Evolutionary conservation across 2,888 invertebrate species (phyloP).

Genomic region (Limenitis camilla): DNA sequence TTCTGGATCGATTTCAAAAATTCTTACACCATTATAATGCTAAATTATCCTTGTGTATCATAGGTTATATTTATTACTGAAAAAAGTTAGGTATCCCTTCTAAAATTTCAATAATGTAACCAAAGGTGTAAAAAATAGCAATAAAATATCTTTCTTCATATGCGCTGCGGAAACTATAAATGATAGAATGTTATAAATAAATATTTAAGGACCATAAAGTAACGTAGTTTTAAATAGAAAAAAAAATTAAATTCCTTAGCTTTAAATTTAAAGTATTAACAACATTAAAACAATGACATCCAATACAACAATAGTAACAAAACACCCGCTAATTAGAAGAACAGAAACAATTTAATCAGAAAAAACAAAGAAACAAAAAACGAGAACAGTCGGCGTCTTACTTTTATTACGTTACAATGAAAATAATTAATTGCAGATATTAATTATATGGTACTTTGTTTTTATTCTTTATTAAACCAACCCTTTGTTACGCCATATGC

Average conservation of each 20-base stretch:
- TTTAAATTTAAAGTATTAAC: not conserved
- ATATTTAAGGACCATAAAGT: too few relatives aligned
- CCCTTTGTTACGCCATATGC: constrained; percentile 47
- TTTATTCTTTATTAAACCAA: constrained; percentile 34
- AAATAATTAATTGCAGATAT: constrained; percentile 64
- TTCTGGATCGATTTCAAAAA: too few relatives aligned
- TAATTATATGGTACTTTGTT: constrained; percentile 65
- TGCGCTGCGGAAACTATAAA: too few relatives aligned
- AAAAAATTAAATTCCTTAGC: not conserved
- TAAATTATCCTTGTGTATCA: too few relatives aligned
- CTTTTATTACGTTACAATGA: constrained; percentile 47
- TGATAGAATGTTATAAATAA: too few relatives aligned
- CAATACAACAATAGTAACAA: constrained; percentile 10
- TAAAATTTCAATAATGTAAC: too few relatives aligned
- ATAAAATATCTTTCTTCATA: too few relatives aligned
- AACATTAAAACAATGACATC: not conserved
- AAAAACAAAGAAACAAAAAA: constrained; percentile 39
- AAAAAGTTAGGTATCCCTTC: too few relatives aligned
- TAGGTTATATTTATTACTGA: too few relatives aligned
- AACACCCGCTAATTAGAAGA: constrained; percentile 27
- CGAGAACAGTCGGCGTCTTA: constrained; percentile 28
- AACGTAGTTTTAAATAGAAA: too few relatives aligned
- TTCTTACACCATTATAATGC: too few relatives aligned
- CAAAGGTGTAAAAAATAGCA: too few relatives aligned
- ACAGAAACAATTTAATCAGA: constrained; percentile 34